phyloP scores from a whole-genome alignment of 2,113 vertebrate genomes.

The Orthochromis malagaraziensis region DNA sequence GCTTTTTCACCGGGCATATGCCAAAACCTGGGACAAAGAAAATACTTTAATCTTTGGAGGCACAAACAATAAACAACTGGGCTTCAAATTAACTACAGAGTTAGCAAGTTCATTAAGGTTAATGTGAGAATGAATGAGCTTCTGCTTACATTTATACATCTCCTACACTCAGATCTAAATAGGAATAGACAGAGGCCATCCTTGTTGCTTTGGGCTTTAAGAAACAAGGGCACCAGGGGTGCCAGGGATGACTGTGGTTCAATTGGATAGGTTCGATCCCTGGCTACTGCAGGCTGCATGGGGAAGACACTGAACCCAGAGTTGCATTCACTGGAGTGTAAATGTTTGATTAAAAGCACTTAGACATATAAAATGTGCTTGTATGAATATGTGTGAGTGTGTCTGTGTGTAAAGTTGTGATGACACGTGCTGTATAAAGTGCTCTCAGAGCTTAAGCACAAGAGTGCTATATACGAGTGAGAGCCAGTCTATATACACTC shows the following conservation, averaged over 20 bases:
- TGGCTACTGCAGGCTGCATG: not conserved
- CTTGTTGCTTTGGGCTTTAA: not conserved
- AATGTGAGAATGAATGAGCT: not conserved
- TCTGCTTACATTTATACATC: not conserved
- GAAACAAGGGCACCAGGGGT: not conserved
- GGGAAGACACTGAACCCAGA: not conserved
- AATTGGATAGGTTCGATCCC: not conserved
- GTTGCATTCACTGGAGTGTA: not conserved
- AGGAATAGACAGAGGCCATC: not conserved
- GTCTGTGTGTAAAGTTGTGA: not conserved
- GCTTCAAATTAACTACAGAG: not conserved
- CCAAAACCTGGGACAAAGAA: slow-evolving; percentile 2
- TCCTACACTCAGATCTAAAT: not conserved
- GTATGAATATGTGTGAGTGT: not conserved
- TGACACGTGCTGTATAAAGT: not conserved
- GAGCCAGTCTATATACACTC: not conserved
- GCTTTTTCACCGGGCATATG: slow-evolving; percentile 64
- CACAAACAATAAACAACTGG: not conserved
- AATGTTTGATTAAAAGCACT: not conserved
- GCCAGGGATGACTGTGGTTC: not conserved
- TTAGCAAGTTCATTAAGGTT: not conserved
- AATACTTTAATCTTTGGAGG: not conserved
- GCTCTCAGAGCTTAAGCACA: not conserved
- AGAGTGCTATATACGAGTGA: not conserved
- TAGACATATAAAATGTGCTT: not conserved